Evolutionary conservation across 2,113 vertebrate species (phyloP), one percentile per base, ranked within the genome.

Genomic region (Calypte anna): DNA sequence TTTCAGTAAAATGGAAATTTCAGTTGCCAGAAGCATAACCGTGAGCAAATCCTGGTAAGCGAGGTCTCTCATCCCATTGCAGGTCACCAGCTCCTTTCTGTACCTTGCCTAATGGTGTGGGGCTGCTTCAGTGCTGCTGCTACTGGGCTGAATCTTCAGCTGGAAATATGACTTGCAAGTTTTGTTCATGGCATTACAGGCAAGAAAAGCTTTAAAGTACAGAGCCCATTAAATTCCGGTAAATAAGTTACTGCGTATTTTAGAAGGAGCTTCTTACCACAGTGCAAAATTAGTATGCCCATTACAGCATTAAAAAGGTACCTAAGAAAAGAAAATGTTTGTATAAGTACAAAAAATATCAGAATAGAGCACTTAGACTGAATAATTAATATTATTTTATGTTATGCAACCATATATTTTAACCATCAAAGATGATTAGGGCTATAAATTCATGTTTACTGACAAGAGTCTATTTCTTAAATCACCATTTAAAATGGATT

Each of bases 261-360:
- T 48, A 94, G 72, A 90, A 79, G 57, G 28, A 75, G 77, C 58
- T 91, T 91, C 79, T 97, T 84, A 90, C 76, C 33, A 7, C 15
- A 22, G 55, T 51, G 95, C 93, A 86, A 51, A 84, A 86, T 95
- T 86, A 86, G 44, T 36, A 40, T 58, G 77, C 55, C 69, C 57
- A 69, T 88, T 91, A 84, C 94, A 81, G 51, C 64, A 69, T 77
- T 92, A 81, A 83, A 92, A 96, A 86, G 61, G 68, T 86, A 92
- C 93, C 94, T 97, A 88, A 82, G 88, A 97, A 93, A 90, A 96
- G 80, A 94, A 94, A 96, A 95, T 15, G 8, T 61, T 31, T 67
- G 33, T 78, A 21, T 96, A 86, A 96, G 82, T 88, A 90, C 22
- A 63, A 90, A 93, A 91, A 78, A 69, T 61, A 90, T n/a, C 82